A percentile compares a stretch with the other conserved stretches of the same genome.
phyloP scores from a whole-genome alignment of 2,113 vertebrate genomes.

The Apaloderma vittatum region DNA sequence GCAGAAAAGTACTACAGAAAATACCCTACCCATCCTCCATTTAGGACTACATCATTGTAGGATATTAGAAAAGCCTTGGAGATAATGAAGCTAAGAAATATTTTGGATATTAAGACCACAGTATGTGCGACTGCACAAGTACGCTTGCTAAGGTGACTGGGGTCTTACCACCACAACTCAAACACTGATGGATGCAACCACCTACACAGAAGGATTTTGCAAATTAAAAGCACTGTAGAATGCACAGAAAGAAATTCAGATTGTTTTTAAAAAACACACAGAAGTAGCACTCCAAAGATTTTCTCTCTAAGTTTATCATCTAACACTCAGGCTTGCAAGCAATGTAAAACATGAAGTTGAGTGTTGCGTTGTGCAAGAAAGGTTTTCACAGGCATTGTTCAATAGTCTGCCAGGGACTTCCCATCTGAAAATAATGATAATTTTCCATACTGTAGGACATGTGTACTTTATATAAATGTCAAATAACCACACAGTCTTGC shows the following conservation, averaged over 20 bases:
- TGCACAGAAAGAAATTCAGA: neutral
- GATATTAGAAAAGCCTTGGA: neutral
- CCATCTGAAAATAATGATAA: slow-evolving; percentile 25
- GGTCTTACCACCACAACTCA: neutral
- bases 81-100: neutral
- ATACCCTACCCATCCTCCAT: neutral
- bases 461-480: slow-evolving; percentile 2
- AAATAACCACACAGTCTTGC: slow-evolving; percentile 3
- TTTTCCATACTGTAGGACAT: slow-evolving; percentile 39
- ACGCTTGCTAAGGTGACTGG: neutral
- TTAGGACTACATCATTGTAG: neutral
- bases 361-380: neutral
- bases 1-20: neutral
- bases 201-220: neutral
- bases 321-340: neutral
- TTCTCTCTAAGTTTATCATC: neutral
- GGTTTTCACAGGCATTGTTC: neutral
- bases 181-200: neutral
- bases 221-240: neutral
- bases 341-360: neutral
- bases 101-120: neutral
- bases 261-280: neutral
- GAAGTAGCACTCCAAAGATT: neutral
- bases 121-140: neutral
- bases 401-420: neutral